Conservation (phyloP, 2,113 vertebrate species). For the Lutjanus erythropterus region DNA sequence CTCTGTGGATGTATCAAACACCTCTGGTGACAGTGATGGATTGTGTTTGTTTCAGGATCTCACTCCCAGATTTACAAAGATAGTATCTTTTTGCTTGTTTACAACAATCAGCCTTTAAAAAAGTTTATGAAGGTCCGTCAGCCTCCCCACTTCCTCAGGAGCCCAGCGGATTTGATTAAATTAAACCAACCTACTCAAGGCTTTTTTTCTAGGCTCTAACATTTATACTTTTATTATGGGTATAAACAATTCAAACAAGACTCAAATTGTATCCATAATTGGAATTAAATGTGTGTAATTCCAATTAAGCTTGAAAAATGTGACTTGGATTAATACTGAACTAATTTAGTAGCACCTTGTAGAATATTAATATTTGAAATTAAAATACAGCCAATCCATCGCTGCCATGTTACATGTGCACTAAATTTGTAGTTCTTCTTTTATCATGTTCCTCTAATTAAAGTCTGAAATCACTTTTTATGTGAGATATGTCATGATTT, state of each 20-base stretch:
- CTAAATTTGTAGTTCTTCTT: neutral
- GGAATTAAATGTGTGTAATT: neutral
- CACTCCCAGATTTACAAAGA: constrained; percentile 43
- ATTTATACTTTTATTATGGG: neutral
- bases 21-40: constrained; percentile 61
- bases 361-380: neutral
- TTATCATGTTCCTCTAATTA: no score
- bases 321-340: neutral
- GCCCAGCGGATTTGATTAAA: constrained; percentile 3
- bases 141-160: neutral
- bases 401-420: neutral
- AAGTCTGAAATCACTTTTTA: neutral
- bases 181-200: neutral
- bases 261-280: neutral
- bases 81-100: constrained; percentile 33
- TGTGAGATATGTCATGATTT: neutral
- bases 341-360: neutral
- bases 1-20: constrained; percentile 26
- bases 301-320: neutral
- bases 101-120: constrained; percentile 4
- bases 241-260: neutral
- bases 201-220: neutral
- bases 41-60: constrained; percentile 51
- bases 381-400: neutral
- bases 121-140: neutral